Base-by-base conservation (phyloP, 2,888 invertebrate genomes). In the Entomobrya multifasciata region DNA sequence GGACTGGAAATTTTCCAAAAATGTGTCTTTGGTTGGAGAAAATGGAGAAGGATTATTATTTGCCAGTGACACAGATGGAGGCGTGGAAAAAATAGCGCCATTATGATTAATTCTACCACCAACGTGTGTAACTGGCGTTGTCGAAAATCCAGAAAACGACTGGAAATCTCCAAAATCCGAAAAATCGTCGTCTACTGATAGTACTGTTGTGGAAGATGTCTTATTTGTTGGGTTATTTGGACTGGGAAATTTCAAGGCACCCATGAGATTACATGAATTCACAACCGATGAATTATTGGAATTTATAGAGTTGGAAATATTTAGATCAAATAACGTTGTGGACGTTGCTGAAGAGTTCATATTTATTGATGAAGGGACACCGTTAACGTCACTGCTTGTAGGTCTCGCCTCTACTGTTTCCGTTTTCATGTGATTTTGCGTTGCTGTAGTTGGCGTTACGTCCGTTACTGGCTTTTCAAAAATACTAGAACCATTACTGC, bases 141-240 rank as follows among this genome's bases (percentile, higher is more conserved):
- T 0, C n/a, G 27, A 22, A 65, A 84, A 78, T 27, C 85, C 70
- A 30, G 80, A 74, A 83, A 89, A 90, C 17, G 88, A 88, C 72
- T 90, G 90, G 52, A 90, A 90, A 74, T 91, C 91, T 74, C 91
- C 91, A 83, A 91, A 91, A 86, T 91, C 90, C 8, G 87, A 49
- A 25, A 74, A 84, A 22, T 84, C 77, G 10, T 57, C 65, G 11
- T 60, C 84, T 1, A 17, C 70, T 1, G 83, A 22, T 47, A 5
- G 4, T 25, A 5, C 49, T 36, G 44, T 41, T 41, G 41, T 10
- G 8, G 22, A 70, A 13, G 47, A 22, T 5, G 49, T 22, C 49
- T 47, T 62, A 6, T 22, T 60, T 27, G 11, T 78, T 10, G 88
- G 77, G 52, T 65, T 17, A 60, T 62, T 27, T 22, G 17, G 22